These are phyloP conservation scores for Hartigia nigra DNA, from an alignment of 2,888 invertebrate genomes.

Conservation along the genomic window DNA sequence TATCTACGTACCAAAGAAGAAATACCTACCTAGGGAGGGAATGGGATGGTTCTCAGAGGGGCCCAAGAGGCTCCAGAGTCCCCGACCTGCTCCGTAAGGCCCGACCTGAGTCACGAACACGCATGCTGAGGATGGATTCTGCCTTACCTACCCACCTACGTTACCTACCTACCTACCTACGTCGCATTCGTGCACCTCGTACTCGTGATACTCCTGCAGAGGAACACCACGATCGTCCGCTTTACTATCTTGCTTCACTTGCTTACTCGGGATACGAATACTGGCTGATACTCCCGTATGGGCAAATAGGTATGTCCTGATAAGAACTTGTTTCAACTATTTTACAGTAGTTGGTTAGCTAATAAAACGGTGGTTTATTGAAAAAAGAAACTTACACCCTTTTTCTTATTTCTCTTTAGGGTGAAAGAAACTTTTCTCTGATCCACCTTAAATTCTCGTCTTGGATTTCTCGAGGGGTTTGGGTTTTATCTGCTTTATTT, in stretches of 20 bases:
- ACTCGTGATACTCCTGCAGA: neutral
- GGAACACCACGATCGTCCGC: neutral
- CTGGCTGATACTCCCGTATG: neutral
- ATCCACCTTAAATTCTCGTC: neutral
- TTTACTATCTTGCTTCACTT: neutral
- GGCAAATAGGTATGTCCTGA: neutral
- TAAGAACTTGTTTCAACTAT: neutral
- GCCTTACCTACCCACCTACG: conserved; percentile 9
- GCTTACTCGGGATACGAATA: neutral
- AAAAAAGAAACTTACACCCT: neutral
- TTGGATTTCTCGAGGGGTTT: neutral
- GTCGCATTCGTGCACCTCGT: conserved; percentile 1
- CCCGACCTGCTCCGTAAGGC: conserved; percentile 28
- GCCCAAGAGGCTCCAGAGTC: conserved; percentile 12
- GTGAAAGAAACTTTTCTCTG: neutral
- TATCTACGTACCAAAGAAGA: neutral
- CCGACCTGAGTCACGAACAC: conserved; percentile 55
- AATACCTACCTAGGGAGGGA: neutral
- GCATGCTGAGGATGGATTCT: conserved; percentile 53
- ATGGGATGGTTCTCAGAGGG: neutral
- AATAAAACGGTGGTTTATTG: neutral
- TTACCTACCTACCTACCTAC: conserved; percentile 3
- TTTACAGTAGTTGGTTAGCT: neutral
- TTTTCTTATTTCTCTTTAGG: neutral
- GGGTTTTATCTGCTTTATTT: neutral